Conservation (phyloP, 1,140 invertebrate genomes). For the Diabrotica undecimpunctata region DNA sequence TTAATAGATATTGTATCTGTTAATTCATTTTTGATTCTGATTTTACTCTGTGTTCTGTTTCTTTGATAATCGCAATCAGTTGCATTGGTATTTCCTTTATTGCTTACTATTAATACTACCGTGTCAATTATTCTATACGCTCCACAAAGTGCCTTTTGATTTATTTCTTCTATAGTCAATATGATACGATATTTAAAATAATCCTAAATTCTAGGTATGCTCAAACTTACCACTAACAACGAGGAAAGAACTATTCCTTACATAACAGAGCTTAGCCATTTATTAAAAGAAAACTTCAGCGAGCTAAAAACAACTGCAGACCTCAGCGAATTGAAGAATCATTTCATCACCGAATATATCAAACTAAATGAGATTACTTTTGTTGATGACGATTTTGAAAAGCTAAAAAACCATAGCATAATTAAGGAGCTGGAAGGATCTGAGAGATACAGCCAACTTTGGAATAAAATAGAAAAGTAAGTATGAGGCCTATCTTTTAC, state of each 20-base stretch:
- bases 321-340: conserved; percentile 31
- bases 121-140: no score
- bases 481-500: neutral
- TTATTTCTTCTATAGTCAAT: no score
- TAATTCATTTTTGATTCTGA: no score
- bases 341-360: conserved; percentile 38
- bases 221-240: conserved; percentile 19
- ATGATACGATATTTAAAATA: no score
- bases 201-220: conserved; percentile 26
- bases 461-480: conserved; percentile 26
- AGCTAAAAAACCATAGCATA: conserved; percentile 14
- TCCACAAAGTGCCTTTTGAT: no score
- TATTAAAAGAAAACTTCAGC: conserved; percentile 32
- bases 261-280: conserved; percentile 32
- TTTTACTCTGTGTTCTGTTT: no score
- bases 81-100: no score
- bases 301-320: conserved; percentile 30
- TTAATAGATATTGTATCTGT: no score
- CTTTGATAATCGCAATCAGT: no score
- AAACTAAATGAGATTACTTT: conserved; percentile 19
- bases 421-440: conserved; percentile 17
- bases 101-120: no score
- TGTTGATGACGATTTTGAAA: conserved; percentile 25
- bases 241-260: conserved; percentile 31
- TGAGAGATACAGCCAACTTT: conserved; percentile 15